phyloP scores from a whole-genome alignment of 2,888 invertebrate species.

The Byasa hedistus region DNA sequence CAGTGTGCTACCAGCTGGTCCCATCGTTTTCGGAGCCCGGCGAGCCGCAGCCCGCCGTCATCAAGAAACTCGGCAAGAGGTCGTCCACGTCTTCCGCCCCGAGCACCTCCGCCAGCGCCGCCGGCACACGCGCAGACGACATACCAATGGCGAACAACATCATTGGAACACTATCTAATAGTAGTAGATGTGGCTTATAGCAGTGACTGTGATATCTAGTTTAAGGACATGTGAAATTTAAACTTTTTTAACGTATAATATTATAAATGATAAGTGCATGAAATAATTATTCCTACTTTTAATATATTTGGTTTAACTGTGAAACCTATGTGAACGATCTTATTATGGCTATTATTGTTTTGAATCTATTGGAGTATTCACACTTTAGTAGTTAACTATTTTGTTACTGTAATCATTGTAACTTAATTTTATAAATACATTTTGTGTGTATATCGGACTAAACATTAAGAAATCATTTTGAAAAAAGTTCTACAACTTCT shows the following conservation, averaged over 20 bases:
- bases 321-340: background rate
- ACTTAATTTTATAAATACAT: background rate
- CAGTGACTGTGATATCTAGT: conserved; percentile 7
- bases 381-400: background rate
- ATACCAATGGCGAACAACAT: conserved; percentile 68
- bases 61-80: conserved; percentile 45
- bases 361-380: background rate
- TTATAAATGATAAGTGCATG: too few relatives aligned
- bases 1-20: conserved; percentile 90
- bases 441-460: background rate
- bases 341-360: background rate
- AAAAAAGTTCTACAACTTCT: background rate
- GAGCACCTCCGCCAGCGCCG: conserved; percentile 28
- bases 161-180: conserved; percentile 61
- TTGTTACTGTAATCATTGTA: background rate
- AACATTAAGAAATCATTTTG: background rate
- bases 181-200: conserved; percentile 35
- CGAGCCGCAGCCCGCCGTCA: conserved; percentile 42
- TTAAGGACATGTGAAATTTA: conserved; percentile 30
- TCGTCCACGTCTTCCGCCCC: conserved; percentile 33
- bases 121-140: conserved; percentile 34
- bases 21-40: conserved; percentile 57
- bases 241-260: background rate
- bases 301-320: background rate
- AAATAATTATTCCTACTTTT: background rate